Conservation (phyloP, 2,797 vertebrate species). For the Enteromius argenteus region DNA sequence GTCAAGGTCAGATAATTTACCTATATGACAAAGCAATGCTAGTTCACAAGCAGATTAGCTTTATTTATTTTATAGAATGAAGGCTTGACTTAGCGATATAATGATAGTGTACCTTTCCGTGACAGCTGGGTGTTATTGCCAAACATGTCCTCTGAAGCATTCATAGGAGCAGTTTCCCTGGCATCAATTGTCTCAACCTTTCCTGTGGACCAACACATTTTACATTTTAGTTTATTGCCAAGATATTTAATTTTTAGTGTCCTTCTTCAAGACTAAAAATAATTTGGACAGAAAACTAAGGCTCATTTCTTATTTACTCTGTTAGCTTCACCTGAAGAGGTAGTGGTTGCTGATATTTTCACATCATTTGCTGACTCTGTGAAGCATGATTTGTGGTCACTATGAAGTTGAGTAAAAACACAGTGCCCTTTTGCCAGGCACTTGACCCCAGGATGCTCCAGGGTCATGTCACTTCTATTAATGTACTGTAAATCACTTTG, state of each 20-base stretch:
- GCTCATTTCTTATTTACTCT: not conserved
- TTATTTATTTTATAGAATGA: not conserved
- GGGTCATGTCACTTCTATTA: not conserved
- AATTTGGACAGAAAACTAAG: not conserved
- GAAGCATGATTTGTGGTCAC: not conserved
- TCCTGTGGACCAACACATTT: slow-evolving; percentile 70
- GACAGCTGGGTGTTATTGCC: slow-evolving; percentile 84
- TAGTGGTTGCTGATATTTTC: not conserved
- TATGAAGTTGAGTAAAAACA: slow-evolving; percentile 15
- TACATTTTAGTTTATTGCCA: not conserved
- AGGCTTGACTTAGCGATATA: not conserved
- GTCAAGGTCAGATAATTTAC: not conserved
- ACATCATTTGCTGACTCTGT: slow-evolving; percentile 11
- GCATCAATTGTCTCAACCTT: slow-evolving; percentile 92
- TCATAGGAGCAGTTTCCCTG: slow-evolving; percentile 88
- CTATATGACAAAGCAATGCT: not conserved
- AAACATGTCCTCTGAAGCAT: slow-evolving; percentile 85
- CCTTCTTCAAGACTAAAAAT: not conserved
- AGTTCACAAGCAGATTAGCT: not conserved
- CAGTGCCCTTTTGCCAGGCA: slow-evolving; percentile 3
- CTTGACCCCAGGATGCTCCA: not conserved
- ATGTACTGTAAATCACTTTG: not conserved
- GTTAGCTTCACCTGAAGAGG: not conserved
- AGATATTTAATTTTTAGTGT: not conserved
- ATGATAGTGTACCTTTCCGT: slow-evolving; percentile 75